Evolutionary conservation across 2,888 invertebrate genomes (phyloP).

Genomic region (Labia minor): DNA sequence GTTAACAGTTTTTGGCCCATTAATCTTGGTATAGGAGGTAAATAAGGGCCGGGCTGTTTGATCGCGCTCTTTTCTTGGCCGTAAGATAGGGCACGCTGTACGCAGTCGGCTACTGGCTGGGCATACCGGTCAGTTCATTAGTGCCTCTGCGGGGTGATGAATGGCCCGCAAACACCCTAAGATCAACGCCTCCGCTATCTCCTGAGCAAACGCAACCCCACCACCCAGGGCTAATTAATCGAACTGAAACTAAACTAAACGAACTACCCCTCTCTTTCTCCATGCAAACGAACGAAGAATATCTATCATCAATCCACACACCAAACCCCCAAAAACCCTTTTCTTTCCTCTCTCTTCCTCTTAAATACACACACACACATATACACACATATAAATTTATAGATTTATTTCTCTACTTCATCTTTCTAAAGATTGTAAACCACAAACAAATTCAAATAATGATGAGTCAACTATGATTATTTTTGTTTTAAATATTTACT

Average conservation of each 20-base stretch:
- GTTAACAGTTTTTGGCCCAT: too few relatives aligned
- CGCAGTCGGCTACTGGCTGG: neutral
- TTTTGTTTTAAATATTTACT: too few relatives aligned
- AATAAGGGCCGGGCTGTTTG: neutral
- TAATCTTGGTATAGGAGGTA: neutral
- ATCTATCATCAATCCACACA: too few relatives aligned
- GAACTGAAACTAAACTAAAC: neutral
- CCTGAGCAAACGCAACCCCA: neutral
- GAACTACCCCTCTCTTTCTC: neutral
- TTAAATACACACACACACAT: too few relatives aligned
- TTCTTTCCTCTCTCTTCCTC: too few relatives aligned
- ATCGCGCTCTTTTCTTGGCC: neutral
- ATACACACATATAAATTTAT: too few relatives aligned
- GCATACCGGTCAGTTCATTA: constrained; percentile 13
- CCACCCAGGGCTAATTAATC: neutral
- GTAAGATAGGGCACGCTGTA: neutral
- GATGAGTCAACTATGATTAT: too few relatives aligned
- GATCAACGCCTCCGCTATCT: neutral
- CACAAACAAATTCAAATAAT: too few relatives aligned
- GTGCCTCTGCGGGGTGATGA: neutral
- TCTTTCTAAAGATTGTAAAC: too few relatives aligned
- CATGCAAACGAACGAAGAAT: too few relatives aligned
- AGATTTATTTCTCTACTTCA: too few relatives aligned
- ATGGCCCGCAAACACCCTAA: constrained; percentile 7
- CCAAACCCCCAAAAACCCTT: too few relatives aligned